phyloP scores from a whole-genome alignment of 2,113 vertebrate genomes.

The Kryptolebias marmoratus region DNA sequence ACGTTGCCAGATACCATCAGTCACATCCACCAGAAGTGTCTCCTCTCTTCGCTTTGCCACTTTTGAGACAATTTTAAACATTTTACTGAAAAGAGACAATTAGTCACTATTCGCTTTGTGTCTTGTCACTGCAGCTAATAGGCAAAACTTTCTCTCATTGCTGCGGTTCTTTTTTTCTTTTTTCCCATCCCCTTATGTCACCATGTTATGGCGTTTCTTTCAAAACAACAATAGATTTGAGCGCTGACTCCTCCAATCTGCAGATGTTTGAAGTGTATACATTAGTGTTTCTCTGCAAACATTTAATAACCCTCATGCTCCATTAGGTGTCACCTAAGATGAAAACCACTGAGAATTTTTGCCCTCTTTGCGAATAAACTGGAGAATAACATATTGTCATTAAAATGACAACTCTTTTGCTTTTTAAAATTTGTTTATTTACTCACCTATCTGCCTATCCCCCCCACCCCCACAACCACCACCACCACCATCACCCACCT shows the following conservation, averaged over 20 bases:
- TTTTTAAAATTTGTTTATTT: slow-evolving; percentile 68
- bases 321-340: slow-evolving; percentile 77
- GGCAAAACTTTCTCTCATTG: slow-evolving; percentile 60
- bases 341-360: slow-evolving; percentile 59
- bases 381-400: slow-evolving; percentile 74
- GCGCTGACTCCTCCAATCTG: slow-evolving; percentile 64
- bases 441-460: slow-evolving; percentile 60
- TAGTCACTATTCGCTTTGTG: slow-evolving; percentile 66
- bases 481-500: slow-evolving; percentile 53
- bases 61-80: slow-evolving; percentile 63
- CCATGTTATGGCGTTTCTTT: slow-evolving; percentile 68
- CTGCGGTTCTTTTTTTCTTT: slow-evolving; percentile 5
- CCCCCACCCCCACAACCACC: not conserved
- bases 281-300: slow-evolving; percentile 57
- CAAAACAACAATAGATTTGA: slow-evolving; percentile 47
- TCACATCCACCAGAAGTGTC: slow-evolving; percentile 61
- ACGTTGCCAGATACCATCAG: slow-evolving; percentile 62
- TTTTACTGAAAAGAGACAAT: slow-evolving; percentile 64
- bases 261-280: slow-evolving; percentile 60
- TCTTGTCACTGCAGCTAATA: slow-evolving; percentile 53
- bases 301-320: slow-evolving; percentile 80
- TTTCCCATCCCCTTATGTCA: slow-evolving; percentile 50
- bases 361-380: slow-evolving; percentile 39
- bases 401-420: slow-evolving; percentile 70
- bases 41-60: slow-evolving; percentile 49